A percentile compares a stretch with the other conserved stretches of the same genome.
phyloP scores from a whole-genome alignment of 2,113 vertebrate genomes.

The Hydrolagus affinis region DNA sequence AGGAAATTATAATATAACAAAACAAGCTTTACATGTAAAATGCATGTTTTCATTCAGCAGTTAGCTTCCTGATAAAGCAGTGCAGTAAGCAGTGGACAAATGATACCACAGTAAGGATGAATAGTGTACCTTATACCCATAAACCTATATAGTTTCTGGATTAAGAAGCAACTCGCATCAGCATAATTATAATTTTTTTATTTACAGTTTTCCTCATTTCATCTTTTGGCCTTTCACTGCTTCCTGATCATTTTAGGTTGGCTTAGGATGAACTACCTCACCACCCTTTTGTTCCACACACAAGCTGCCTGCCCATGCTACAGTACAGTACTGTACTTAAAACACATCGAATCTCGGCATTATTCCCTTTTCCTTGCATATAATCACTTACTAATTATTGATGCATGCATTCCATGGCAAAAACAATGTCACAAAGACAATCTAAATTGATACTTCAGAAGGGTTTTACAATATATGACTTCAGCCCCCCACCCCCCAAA shows the following conservation, averaged over 20 bases:
- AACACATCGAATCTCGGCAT: background rate
- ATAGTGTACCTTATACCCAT: background rate
- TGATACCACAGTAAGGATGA: no score
- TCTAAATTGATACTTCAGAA: background rate
- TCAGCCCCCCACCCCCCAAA: background rate
- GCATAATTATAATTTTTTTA: conserved; percentile 9
- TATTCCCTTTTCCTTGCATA: background rate
- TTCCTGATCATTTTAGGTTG: background rate
- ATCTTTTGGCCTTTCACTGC: background rate
- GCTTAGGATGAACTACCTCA: no score
- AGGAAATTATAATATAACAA: background rate
- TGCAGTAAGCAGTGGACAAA: background rate
- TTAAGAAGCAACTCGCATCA: background rate
- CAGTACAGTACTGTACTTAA: no score
- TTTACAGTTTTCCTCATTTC: background rate
- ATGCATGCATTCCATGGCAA: background rate
- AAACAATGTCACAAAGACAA: background rate
- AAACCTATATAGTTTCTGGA: background rate
- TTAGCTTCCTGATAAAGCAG: no score
- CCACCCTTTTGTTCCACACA: no score
- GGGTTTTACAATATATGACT: background rate
- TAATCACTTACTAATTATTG: background rate
- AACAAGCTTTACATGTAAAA: conserved; percentile 9
- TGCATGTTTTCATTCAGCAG: background rate
- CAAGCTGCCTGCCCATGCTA: background rate